Conservation (phyloP, 2,113 vertebrate species). For the Galeopterus variegatus region DNA sequence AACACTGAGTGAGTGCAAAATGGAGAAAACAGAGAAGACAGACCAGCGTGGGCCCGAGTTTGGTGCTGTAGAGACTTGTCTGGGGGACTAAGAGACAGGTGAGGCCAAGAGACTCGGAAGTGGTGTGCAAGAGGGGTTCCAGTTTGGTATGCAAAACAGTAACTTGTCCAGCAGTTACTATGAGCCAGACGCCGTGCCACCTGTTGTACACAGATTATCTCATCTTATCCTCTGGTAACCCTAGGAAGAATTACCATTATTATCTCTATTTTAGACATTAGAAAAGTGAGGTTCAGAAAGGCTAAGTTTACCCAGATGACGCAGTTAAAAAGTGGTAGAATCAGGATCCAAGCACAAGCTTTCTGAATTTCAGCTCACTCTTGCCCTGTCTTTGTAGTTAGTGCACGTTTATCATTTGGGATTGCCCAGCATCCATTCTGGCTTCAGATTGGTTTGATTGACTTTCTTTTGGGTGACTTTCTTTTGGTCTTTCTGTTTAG, state of each 20-base stretch:
- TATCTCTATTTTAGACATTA: background rate
- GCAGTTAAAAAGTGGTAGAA: background rate
- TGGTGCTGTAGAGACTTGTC: background rate
- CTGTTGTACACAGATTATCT: background rate
- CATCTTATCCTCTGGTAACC: background rate
- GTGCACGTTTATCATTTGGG: background rate
- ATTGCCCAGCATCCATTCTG: background rate
- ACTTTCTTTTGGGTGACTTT: too few species aligned
- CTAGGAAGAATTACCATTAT: background rate
- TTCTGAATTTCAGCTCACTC: background rate
- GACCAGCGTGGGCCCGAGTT: background rate
- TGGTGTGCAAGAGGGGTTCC: rapidly evolving
- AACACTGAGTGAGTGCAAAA: background rate
- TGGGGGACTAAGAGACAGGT: background rate
- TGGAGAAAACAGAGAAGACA: background rate
- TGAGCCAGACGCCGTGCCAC: background rate
- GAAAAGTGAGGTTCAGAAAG: background rate
- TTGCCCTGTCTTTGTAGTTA: background rate
- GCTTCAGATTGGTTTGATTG: background rate
- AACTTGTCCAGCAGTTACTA: rapidly evolving
- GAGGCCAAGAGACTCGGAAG: background rate
- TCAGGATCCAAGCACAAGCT: background rate
- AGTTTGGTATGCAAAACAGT: rapidly evolving
- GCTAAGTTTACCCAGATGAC: background rate
- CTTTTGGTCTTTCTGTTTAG: background rate